A percentile compares a stretch with the other conserved stretches of the same genome.
These are phyloP conservation scores for Troglohyphantes excavatus DNA, from an alignment of 2,888 invertebrate genomes.

Conservation along the genomic window DNA sequence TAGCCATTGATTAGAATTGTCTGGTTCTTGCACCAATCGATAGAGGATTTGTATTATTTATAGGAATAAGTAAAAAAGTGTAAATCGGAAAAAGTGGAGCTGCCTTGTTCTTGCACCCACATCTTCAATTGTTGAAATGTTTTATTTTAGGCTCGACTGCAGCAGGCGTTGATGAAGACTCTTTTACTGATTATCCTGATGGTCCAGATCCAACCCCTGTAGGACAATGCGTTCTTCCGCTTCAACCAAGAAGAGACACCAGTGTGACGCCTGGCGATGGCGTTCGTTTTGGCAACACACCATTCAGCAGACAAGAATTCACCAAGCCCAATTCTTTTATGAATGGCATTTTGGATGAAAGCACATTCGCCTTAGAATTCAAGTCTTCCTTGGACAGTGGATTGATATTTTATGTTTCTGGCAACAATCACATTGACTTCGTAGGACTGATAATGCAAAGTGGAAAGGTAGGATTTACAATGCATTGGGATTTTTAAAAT, in stretches of 20 bases:
- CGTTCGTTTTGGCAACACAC: constrained; percentile 80
- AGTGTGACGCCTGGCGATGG: constrained; percentile 84
- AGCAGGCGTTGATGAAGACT: constrained; percentile 29
- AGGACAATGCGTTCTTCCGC: constrained; percentile 85
- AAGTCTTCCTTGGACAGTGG: constrained; percentile 83
- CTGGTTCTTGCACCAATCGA: no score
- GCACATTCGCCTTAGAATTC: constrained; percentile 79
- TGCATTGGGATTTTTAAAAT: no score
- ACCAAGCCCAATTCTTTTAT: constrained; percentile 60
- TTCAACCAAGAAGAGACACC: constrained; percentile 84
- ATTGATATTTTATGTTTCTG: constrained; percentile 90
- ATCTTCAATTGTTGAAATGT: no score
- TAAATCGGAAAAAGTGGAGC: no score
- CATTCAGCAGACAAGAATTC: constrained; percentile 78
- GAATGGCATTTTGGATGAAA: constrained; percentile 73
- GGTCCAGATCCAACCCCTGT: constrained; percentile 78
- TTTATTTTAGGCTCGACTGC: constrained; percentile 12
- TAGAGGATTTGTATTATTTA: no score
- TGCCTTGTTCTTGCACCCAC: no score
- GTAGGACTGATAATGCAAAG: constrained; percentile 89
- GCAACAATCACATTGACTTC: constrained; percentile 87
- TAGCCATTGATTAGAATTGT: no score
- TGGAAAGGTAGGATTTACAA: constrained; percentile 85
- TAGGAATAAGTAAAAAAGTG: no score
- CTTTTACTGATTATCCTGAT: neutral